Base-by-base conservation (phyloP, 2,888 invertebrate genomes). In the Tenthredo distinguenda region DNA sequence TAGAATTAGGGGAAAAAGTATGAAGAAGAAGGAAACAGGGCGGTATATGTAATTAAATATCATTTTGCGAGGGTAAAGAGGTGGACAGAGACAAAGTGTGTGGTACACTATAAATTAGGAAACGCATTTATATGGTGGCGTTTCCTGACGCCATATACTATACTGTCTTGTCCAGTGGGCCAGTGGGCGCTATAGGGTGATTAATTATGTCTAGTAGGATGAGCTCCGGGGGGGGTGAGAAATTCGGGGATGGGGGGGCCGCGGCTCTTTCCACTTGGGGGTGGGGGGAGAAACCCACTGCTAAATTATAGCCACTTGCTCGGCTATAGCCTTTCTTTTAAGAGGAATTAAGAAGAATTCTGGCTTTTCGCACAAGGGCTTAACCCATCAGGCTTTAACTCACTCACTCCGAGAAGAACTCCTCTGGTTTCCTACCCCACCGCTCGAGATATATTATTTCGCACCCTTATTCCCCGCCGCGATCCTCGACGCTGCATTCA, bases 331-430 rank as follows among this genome's bases (percentile, higher is more conserved):
- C 81, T 81, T 81, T 81, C 58, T 81, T 81, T 81, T 81, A 62
- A 81, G 81, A 81, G 81, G 81, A 81, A 81, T 81, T 81, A 81
- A 62, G 81, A 81, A 81, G 81, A 81, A 81, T 81, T 81, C 81
- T 81, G 62, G 81, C 81, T 81, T 81, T 81, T 62, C 81, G 81
- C 40, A 40, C 62, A 62, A 62, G 21, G 81, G 58, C 81, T 81
- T 81, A 62, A 58, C 81, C 58, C 77, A 55, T 55, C 77, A 40
- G 77, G 50, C n/a, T 34, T 77, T 77, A 77, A 77, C 77, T 77
- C 77, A 77, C 77, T 55, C 26, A 55, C 47, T 34, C 50, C 55
- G 18, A 43, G 9, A 50, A 12, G 9, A 50, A 12, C 18, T 40
- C 50, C 15, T 7, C 50, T 18, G 12, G 40, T 74, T 21, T 43